Percentiles rank a stretch among this genome's conserved stretches.
Evolutionary conservation across 2,113 vertebrate species (phyloP).

Genomic region (Callocephalon fimbriatum): DNA sequence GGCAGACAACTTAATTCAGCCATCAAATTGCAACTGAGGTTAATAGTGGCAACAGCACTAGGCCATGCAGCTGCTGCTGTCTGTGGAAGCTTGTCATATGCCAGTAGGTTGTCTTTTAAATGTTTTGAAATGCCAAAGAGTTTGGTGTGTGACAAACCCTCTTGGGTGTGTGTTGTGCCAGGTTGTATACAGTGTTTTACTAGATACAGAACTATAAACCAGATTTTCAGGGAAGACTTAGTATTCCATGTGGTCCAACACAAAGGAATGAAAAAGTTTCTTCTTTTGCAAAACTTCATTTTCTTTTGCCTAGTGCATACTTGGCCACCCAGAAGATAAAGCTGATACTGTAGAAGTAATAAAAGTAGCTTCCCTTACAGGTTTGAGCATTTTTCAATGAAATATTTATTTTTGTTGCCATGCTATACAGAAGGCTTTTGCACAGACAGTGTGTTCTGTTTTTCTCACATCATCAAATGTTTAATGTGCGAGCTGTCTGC

Average conservation of each 20-base stretch:
- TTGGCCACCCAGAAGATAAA: constrained; percentile 38
- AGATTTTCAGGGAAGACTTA: neutral
- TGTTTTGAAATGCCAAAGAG: neutral
- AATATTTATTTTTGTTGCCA: constrained; percentile 36
- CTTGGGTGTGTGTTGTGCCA: neutral
- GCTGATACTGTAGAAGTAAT: neutral
- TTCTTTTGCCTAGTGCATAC: neutral
- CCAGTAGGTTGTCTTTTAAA: constrained; percentile 25
- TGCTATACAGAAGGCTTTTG: neutral
- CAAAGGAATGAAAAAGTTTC: neutral
- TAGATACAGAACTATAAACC: neutral
- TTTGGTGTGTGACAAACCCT: neutral
- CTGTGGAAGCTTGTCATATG: constrained; percentile 38
- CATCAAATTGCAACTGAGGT: constrained; percentile 48
- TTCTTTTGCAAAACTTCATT: neutral
- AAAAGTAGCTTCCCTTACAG: neutral
- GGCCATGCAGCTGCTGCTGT: constrained; percentile 52
- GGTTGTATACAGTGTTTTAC: neutral
- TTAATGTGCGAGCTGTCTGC: neutral
- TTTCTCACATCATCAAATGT: constrained; percentile 36
- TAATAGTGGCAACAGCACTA: constrained; percentile 51
- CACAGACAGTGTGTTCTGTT: neutral
- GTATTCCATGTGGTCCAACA: neutral
- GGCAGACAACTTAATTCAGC: constrained; percentile 68
- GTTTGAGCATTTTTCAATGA: neutral